Evolutionary conservation across 1,140 invertebrate species (phyloP), one percentile per base, ranked within the genome.

Genomic region (Nasonia vitripennis): DNA sequence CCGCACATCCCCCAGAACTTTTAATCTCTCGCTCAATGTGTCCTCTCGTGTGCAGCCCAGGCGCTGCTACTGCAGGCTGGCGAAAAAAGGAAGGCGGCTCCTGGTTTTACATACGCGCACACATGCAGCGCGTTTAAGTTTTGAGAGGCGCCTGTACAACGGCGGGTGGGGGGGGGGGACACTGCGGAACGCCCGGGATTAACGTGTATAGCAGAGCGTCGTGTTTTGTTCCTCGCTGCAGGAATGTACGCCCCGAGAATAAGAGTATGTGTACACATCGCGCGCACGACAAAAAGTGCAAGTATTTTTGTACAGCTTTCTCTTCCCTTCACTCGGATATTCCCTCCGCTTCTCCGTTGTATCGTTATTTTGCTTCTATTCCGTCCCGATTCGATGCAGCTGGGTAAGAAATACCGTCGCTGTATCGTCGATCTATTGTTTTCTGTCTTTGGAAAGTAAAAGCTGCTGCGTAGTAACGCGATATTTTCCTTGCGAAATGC

Each of bases 11-110:
- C n/a, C 20, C 23, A 14, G 31, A 74, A 83, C 71, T 83, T 75
- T 83, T 83, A 75, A 75, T 83, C 45, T 83, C 71, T 67, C 12
- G 51, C 31, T 75, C 27, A 82, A 74, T 82, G 37, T 62, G 37
- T 37, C 34, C 73, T 41, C 37, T 45, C 34, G 55, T 45, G 41
- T 9, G 41, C 9, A 45, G 9, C 41, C 6, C 0, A 45, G 41
- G 10, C 51, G 51, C 17, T 55, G 5, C 51, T 55, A 0, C 51
- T 55, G 14, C 55, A 62, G 55, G 17, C 55, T 20, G 20, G 17
- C 17, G 55, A 62, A 62, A 62, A 62, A 62, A 62, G 55, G 5
- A 62, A 62, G 20, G 14, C 55, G 20, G 17, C 55, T 62, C 55
- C 27, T 27, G 55, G 20, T 62, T 31, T 11, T 73, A 34, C 80